phyloP scores from a whole-genome alignment of 2,113 vertebrate species.

The Lonchura striata region DNA sequence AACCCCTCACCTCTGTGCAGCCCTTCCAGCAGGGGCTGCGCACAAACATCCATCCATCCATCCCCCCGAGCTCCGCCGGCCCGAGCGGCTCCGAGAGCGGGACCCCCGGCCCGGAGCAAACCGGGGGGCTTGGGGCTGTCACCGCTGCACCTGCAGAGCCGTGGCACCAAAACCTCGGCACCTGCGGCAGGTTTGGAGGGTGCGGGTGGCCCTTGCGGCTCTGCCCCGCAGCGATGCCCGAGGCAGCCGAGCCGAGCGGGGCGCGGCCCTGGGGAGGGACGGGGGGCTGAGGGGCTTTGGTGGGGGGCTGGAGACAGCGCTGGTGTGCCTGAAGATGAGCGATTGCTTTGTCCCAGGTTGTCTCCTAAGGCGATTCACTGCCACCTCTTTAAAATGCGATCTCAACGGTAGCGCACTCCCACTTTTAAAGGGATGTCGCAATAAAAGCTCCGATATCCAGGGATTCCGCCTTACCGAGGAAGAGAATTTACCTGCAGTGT shows the following conservation, averaged over 20 bases:
- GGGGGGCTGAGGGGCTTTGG: background rate
- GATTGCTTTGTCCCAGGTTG: background rate
- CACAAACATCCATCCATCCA: background rate
- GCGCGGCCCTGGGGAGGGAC: fast-evolving
- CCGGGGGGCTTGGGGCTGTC: fast-evolving
- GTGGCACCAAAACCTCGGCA: fast-evolving
- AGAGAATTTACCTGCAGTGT: background rate
- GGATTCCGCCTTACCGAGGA: background rate
- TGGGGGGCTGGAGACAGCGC: background rate
- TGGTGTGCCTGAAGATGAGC: background rate
- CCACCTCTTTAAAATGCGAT: background rate
- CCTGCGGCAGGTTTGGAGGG: background rate
- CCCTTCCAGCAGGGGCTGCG: fast-evolving
- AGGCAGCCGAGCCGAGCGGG: background rate
- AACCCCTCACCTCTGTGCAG: background rate
- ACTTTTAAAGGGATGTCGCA: background rate
- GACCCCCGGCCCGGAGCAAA: background rate
- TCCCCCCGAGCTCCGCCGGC: background rate
- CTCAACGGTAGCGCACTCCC: background rate
- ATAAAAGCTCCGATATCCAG: background rate
- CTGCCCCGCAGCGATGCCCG: background rate
- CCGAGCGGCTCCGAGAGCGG: background rate
- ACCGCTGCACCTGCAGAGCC: fast-evolving
- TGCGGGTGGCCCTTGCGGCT: background rate
- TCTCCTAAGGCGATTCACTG: background rate